Conservation (phyloP, 2,888 invertebrate species). For the Strigamia crassipes region DNA sequence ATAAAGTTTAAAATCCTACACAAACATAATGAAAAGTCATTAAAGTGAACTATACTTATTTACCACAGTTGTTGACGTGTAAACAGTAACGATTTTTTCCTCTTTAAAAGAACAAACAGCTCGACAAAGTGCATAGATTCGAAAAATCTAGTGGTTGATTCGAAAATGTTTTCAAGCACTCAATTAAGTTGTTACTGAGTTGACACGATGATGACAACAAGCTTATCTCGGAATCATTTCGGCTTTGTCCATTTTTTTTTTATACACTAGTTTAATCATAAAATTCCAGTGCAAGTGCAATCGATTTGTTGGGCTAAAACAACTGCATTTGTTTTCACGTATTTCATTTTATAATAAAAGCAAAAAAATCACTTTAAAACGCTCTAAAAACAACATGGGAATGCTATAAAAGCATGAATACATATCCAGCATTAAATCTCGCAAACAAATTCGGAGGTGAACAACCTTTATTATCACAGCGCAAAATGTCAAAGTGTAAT, state of each 20-base stretch:
- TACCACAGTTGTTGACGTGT: too few species aligned
- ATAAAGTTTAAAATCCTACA: too few species aligned
- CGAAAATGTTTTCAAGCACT: too few species aligned
- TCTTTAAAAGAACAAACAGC: too few species aligned
- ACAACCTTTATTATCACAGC: background rate
- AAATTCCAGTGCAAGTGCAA: too few species aligned
- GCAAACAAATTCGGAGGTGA: background rate
- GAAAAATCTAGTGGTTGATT: too few species aligned
- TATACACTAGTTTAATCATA: background rate
- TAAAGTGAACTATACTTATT: too few species aligned
- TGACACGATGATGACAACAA: background rate
- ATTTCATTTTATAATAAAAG: background rate
- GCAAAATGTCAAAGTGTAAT: background rate
- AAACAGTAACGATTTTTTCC: too few species aligned
- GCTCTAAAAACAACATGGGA: background rate
- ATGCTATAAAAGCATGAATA: background rate
- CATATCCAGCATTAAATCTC: background rate
- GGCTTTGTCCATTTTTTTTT: background rate
- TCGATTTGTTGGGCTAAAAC: background rate
- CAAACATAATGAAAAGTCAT: too few species aligned
- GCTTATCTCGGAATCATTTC: background rate
- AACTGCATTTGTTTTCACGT: background rate
- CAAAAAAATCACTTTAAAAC: background rate
- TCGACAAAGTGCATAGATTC: too few species aligned
- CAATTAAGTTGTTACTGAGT: background rate